A percentile compares a stretch with the other conserved stretches of the same genome.
These are phyloP conservation scores for Diplodus sargus DNA, from an alignment of 2,797 vertebrate species.

Conservation along the genomic window DNA sequence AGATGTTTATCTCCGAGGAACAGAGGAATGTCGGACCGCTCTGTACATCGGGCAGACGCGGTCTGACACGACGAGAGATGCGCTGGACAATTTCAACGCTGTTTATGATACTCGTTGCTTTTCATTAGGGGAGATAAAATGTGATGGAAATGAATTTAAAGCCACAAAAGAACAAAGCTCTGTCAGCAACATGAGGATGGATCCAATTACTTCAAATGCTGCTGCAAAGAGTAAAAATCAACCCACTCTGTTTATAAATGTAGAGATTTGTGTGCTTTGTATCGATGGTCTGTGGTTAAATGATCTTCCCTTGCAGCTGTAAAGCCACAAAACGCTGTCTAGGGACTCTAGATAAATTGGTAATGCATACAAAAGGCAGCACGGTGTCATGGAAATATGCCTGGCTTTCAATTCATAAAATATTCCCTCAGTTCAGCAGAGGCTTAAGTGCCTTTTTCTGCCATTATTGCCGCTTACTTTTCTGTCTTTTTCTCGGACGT, in stretches of 20 bases:
- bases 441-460: slow-evolving; percentile 56
- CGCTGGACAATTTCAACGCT: slow-evolving; percentile 56
- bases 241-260: slow-evolving; percentile 55
- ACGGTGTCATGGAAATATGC: slow-evolving; percentile 62
- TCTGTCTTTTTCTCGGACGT: slow-evolving; percentile 33
- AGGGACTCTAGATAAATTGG: slow-evolving; percentile 69
- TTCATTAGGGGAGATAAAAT: slow-evolving; percentile 58
- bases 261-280: slow-evolving; percentile 54
- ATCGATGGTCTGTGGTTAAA: slow-evolving; percentile 68
- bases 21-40: slow-evolving; percentile 13
- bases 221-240: slow-evolving; percentile 62
- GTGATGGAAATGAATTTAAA: slow-evolving; percentile 55
- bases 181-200: slow-evolving; percentile 59
- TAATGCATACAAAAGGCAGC: slow-evolving; percentile 69
- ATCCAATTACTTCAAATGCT: slow-evolving; percentile 68
- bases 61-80: slow-evolving; percentile 41
- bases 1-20: slow-evolving; percentile 54
- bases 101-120: slow-evolving; percentile 42
- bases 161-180: slow-evolving; percentile 63
- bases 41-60: slow-evolving; percentile 5
- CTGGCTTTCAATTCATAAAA: slow-evolving; percentile 66
- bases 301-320: slow-evolving; percentile 64
- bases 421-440: slow-evolving; percentile 58
- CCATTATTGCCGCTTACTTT: slow-evolving; percentile 41
- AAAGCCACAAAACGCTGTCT: slow-evolving; percentile 65